phyloP scores from a whole-genome alignment of 1,140 invertebrate genomes.

The Saxidomus purpurata region DNA sequence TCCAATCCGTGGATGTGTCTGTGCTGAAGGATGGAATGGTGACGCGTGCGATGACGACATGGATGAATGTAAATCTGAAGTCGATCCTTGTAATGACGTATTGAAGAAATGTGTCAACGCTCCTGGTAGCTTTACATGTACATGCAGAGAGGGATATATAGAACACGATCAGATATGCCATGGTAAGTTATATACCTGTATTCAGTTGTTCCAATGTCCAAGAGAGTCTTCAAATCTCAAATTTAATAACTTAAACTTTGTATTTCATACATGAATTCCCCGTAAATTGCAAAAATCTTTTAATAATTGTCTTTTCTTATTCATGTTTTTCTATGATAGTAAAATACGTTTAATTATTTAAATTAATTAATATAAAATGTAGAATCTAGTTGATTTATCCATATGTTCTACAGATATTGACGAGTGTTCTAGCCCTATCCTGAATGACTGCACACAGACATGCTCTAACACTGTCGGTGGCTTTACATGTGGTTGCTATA shows the following conservation, averaged over 20 bases:
- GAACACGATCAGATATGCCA: neutral
- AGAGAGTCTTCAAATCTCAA: too few relatives aligned
- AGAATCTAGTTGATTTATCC: too few relatives aligned
- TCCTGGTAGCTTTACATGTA: neutral
- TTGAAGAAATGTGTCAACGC: neutral
- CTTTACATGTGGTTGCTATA: slow-evolving; percentile 10
- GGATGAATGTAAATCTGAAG: slow-evolving; percentile 9
- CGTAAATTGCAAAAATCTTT: too few relatives aligned
- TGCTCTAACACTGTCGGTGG: slow-evolving; percentile 31
- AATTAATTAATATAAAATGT: too few relatives aligned
- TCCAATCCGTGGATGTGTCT: slow-evolving; percentile 18
- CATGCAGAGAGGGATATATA: neutral
- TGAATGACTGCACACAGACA: slow-evolving; percentile 21
- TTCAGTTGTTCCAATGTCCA: too few relatives aligned
- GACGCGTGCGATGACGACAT: slow-evolving; percentile 22
- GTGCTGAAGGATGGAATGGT: neutral
- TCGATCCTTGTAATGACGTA: neutral
- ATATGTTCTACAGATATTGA: slow-evolving; percentile 8
- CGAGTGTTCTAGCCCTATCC: neutral
- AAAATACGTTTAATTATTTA: too few relatives aligned
- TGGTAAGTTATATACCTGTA: too few relatives aligned
- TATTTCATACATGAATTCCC: too few relatives aligned
- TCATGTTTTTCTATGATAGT: too few relatives aligned
- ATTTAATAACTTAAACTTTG: too few relatives aligned
- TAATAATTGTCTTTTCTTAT: too few relatives aligned